A percentile compares a stretch with the other conserved stretches of the same genome.
Evolutionary conservation across 2,888 invertebrate genomes (phyloP).

Genomic region (Orchesellides sinensis): DNA sequence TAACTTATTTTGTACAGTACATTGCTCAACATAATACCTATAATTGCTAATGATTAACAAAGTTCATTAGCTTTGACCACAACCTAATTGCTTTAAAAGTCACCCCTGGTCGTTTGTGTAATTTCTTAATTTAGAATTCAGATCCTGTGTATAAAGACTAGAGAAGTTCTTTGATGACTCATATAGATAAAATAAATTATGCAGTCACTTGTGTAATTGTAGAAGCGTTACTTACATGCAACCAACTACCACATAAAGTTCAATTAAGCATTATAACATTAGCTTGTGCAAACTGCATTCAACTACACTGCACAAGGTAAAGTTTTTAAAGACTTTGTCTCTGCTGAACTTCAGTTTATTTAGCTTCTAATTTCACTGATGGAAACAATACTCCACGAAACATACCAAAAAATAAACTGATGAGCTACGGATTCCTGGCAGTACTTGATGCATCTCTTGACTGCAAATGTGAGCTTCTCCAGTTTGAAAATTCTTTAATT

Average conservation of each 20-base stretch:
- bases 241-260: too few relatives aligned
- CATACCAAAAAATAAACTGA: neutral
- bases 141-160: neutral
- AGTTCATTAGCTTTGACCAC: constrained; percentile 10
- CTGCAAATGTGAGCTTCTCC: neutral
- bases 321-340: too few relatives aligned
- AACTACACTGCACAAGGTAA: too few relatives aligned
- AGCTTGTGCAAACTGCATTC: neutral
- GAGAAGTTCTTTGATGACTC: too few relatives aligned
- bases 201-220: too few relatives aligned
- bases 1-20: too few relatives aligned
- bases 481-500: neutral
- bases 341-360: too few relatives aligned
- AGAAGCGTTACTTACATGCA: neutral
- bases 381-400: neutral
- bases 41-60: constrained; percentile 7
- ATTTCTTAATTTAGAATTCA: neutral
- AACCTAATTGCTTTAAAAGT: neutral
- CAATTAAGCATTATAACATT: too few relatives aligned
- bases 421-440: neutral
- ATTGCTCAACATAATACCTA: neutral
- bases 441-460: neutral
- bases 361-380: neutral
- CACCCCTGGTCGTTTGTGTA: neutral
- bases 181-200: too few relatives aligned